A percentile compares a stretch with the other conserved stretches of the same genome.
Conservation (phyloP, 2,888 invertebrate genomes). For the Mesorhabditis spiculigera region DNA sequence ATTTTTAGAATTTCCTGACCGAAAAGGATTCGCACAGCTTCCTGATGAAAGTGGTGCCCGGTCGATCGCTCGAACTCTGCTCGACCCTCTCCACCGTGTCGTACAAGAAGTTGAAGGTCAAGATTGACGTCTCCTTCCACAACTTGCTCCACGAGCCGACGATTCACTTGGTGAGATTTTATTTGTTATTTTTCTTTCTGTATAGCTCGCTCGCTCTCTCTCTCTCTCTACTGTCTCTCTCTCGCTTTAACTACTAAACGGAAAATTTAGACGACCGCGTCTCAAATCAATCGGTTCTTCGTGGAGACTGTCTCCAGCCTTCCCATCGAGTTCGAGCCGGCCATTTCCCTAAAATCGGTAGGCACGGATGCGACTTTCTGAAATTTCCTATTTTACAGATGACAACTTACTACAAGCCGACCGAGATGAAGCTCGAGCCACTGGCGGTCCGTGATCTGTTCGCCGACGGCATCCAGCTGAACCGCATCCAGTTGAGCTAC, state of each 20-base stretch:
- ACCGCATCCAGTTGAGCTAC: conserved; percentile 82
- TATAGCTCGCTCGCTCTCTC: no score
- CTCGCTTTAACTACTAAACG: not conserved
- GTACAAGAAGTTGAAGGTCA: not conserved
- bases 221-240: no score
- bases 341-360: conserved; percentile 22
- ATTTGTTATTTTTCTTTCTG: not conserved
- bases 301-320: conserved; percentile 67
- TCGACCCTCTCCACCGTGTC: not conserved
- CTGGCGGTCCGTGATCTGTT: conserved; percentile 78
- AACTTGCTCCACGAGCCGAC: not conserved
- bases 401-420: conserved; percentile 67
- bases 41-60: not conserved
- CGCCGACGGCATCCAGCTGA: conserved; percentile 79
- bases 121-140: not conserved
- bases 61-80: not conserved
- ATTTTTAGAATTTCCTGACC: conserved; percentile 1
- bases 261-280: conserved; percentile 5
- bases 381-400: conserved; percentile 13
- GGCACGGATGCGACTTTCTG: not conserved
- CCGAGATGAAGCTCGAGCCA: conserved; percentile 76
- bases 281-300: not conserved
- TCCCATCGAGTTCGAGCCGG: conserved; percentile 71
- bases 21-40: not conserved
- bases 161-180: conserved; percentile 1